phyloP scores from a whole-genome alignment of 2,113 vertebrate genomes.

The Datnioides undecimradiatus region DNA sequence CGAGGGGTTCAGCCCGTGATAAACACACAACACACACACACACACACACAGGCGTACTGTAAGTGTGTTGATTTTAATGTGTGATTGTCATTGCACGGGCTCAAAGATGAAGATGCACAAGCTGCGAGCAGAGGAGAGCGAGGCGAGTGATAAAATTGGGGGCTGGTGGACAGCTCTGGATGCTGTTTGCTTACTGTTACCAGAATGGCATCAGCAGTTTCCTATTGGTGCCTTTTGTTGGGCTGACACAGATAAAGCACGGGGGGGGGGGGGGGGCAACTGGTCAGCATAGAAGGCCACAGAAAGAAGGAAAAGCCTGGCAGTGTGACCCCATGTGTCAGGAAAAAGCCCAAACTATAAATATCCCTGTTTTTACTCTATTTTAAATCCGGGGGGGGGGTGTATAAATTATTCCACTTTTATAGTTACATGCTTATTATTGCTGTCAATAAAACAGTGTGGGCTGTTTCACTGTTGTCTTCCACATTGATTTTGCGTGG shows the following conservation, averaged over 20 bases:
- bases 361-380: background rate
- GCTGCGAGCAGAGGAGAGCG: background rate
- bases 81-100: background rate
- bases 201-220: conserved; percentile 63
- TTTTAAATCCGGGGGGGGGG: background rate
- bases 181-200: conserved; percentile 43
- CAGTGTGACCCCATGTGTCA: conserved; percentile 25
- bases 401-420: background rate
- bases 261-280: conserved; percentile 6
- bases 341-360: background rate
- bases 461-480: too few species aligned
- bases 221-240: conserved; percentile 46
- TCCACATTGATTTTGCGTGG: too few species aligned
- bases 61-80: too few species aligned
- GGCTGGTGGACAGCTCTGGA: conserved; percentile 60
- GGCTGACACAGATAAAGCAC: conserved; percentile 32
- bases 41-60: too few species aligned
- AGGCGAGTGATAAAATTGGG: background rate
- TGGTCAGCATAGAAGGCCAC: conserved; percentile 63
- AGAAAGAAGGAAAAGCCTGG: conserved; percentile 52
- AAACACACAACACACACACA: background rate
- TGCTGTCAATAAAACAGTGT: background rate
- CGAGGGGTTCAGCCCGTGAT: conserved; percentile 12
- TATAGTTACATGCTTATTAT: background rate
- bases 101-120: background rate